Evolutionary conservation across 2,888 invertebrate genomes (phyloP).

Genomic region (Drosophila conformis): DNA sequence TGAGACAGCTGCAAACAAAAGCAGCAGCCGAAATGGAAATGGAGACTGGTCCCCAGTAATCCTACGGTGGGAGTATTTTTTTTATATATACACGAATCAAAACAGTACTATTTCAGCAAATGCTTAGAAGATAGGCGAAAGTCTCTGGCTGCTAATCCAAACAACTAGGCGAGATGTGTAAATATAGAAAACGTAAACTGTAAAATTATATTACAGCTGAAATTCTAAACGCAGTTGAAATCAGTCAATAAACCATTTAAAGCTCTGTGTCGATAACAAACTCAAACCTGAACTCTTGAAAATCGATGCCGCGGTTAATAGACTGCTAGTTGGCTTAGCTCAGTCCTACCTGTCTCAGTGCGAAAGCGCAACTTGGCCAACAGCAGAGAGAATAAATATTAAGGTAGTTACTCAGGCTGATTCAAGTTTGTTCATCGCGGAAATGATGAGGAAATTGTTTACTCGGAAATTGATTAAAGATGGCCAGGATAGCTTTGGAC

Average conservation of each 20-base stretch:
- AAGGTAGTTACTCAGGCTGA: conserved; percentile 14
- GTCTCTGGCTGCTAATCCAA: not conserved
- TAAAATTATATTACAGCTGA: not conserved
- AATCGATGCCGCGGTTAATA: not conserved
- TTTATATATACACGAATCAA: not conserved
- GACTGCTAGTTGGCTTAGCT: not conserved
- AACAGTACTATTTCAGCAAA: not conserved
- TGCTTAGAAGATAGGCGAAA: not conserved
- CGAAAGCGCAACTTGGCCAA: not conserved
- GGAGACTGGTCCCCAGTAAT: not conserved
- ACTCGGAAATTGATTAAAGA: conserved; percentile 70
- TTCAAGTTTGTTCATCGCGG: conserved; percentile 37
- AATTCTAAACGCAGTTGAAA: not conserved
- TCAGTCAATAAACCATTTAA: not conserved
- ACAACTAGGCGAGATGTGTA: not conserved
- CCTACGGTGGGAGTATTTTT: not conserved
- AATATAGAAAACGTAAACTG: not conserved
- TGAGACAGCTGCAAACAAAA: conserved; percentile 53
- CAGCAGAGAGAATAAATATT: conserved; percentile 8
- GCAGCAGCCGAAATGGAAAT: not conserved
- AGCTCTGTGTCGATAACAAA: not conserved
- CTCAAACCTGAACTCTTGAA: not conserved
- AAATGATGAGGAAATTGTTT: conserved; percentile 73
- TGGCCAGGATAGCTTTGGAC: conserved; percentile 48
- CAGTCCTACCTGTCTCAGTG: not conserved